Conservation (phyloP, 2,113 vertebrate species). For the Bubo blakistoni region DNA sequence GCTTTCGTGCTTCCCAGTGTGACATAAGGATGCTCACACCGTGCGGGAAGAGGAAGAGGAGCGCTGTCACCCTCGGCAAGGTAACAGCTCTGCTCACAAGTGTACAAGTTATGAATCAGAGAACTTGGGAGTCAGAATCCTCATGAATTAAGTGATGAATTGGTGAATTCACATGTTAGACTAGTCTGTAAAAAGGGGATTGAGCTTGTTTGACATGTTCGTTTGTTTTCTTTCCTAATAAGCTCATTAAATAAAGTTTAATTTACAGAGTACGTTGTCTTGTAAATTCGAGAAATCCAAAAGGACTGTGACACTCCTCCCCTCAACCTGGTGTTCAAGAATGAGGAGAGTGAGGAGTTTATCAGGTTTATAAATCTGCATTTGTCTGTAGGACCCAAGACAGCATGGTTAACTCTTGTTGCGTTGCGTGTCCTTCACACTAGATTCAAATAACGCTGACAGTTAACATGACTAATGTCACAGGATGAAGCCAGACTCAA, state of each 20-base stretch:
- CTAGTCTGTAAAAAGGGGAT: neutral
- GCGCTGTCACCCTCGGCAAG: neutral
- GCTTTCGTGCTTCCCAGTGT: neutral
- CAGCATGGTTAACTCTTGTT: neutral
- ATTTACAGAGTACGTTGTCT: neutral
- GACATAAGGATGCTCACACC: accelerated
- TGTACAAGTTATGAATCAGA: neutral
- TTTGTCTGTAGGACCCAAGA: neutral
- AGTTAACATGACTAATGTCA: neutral
- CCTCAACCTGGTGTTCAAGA: neutral
- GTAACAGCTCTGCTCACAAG: neutral
- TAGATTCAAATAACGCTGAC: neutral
- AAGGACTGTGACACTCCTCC: neutral
- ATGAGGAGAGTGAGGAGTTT: neutral
- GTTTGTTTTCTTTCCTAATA: neutral
- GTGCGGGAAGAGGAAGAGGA: accelerated
- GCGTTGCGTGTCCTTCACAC: accelerated
- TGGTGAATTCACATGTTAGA: neutral
- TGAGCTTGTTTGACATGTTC: neutral
- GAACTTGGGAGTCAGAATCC: neutral
- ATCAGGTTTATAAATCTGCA: neutral
- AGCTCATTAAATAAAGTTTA: neutral
- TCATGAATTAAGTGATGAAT: neutral
- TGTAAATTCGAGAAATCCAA: neutral
- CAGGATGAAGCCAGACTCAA: neutral